Base-by-base conservation (phyloP, 2,888 invertebrate species). In the Orthosia gothica region DNA sequence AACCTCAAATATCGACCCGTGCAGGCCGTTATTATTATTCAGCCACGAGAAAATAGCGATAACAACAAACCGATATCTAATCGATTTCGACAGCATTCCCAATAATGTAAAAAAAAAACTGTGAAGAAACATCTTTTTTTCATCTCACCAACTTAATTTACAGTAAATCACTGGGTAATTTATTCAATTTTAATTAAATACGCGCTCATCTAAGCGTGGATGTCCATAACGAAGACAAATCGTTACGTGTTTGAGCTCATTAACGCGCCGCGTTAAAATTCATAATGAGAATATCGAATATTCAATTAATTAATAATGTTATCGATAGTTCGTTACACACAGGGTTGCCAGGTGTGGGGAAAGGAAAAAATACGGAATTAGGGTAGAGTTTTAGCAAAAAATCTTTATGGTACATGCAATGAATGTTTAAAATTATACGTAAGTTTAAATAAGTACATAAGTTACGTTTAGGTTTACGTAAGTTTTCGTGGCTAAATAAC, bases 231-330 rank as follows among this genome's bases (percentile, higher is more conserved):
- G 94, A 94, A 95, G 95, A 94, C 93, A 94, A 93, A 95, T 94
- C 89, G 92, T 89, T 89, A 89, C 89, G 88, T 89, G 90, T 90
- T 88, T 84, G 84, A 81, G 85, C 93, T 94, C 94, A 94, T 94
- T 95, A 94, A 87, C 89, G 84, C 82, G 80, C 85, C 90, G 92
- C 93, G 94, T 95, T 95, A 94, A 95, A 95, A 95, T 95, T 93
- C 95, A 94, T 95, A 95, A 94, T 94, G 93, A 94, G 92, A 87
- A 91, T 86, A 90, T 92, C 90, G 92, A 92, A 92, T 94, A 93
- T 93, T 92, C 93, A 93, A 93, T 94, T 95, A 95, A 94, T 94
- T 94, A 95, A 93, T 94, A 93, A 92, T 89, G 90, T 90, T 92
- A 92, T 93, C 91, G 91, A 90, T 89, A 89, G 83, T 85, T 84